Percentiles rank a stretch among this genome's conserved stretches.
These are phyloP conservation scores for Synergus umbraculus DNA, from an alignment of 2,888 invertebrate genomes.

Conservation along the genomic window DNA sequence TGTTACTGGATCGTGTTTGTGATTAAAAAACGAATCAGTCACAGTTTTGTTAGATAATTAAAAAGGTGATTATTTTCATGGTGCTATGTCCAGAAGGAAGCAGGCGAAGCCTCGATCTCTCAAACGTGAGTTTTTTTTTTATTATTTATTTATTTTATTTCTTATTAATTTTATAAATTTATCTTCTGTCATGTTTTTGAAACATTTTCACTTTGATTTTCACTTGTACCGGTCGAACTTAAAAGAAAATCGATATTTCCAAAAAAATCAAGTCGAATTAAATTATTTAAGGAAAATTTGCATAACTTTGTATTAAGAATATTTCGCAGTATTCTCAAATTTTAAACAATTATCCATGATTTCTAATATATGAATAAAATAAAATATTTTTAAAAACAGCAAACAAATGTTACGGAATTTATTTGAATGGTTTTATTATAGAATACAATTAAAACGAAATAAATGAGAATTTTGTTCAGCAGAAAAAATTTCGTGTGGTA, in stretches of 20 bases:
- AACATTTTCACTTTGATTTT: neutral
- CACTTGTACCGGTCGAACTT: too few relatives aligned
- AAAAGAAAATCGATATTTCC: too few relatives aligned
- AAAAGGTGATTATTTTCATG: conserved; percentile 45
- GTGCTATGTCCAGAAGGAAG: conserved; percentile 78
- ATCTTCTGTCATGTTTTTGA: neutral
- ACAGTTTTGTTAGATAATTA: conserved; percentile 8
- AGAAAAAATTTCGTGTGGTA: neutral
- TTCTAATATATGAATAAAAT: too few relatives aligned
- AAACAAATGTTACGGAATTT: neutral
- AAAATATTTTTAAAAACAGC: too few relatives aligned
- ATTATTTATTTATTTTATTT: neutral
- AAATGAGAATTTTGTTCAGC: neutral
- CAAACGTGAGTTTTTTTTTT: conserved; percentile 75
- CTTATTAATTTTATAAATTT: too few relatives aligned
- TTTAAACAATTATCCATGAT: too few relatives aligned
- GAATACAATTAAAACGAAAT: neutral
- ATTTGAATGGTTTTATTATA: neutral
- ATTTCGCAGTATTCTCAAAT: too few relatives aligned
- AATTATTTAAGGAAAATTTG: too few relatives aligned
- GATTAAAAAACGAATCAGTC: conserved; percentile 18
- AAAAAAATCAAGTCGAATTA: too few relatives aligned
- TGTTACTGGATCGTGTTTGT: conserved; percentile 41
- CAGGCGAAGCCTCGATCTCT: conserved; percentile 78
- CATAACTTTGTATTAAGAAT: too few relatives aligned